Percentiles rank a stretch among this genome's conserved stretches.
Evolutionary conservation across 2,888 invertebrate genomes (phyloP).

Genomic region (Melanargia galathea): DNA sequence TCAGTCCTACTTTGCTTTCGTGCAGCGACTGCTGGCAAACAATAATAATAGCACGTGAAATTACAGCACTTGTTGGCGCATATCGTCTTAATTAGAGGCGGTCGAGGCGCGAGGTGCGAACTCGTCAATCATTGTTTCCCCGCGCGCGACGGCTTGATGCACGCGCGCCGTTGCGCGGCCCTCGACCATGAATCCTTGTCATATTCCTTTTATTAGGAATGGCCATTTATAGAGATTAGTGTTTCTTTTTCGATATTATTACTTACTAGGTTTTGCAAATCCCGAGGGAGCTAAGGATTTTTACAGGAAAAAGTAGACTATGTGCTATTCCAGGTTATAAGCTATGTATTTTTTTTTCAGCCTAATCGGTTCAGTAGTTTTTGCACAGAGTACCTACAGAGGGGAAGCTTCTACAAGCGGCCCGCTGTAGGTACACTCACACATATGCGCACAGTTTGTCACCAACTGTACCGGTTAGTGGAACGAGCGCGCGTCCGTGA

Average conservation of each 20-base stretch:
- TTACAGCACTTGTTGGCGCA: constrained; percentile 51
- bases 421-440: no score
- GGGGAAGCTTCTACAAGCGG: no score
- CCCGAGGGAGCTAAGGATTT: no score
- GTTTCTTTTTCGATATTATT: constrained; percentile 3
- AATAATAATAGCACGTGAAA: constrained; percentile 21
- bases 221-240: constrained; percentile 27
- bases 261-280: neutral
- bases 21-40: neutral
- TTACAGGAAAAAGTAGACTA: no score
- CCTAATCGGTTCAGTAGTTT: no score
- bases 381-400: no score
- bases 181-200: constrained; percentile 64
- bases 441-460: no score
- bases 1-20: no score
- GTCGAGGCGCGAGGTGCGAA: constrained; percentile 69
- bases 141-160: constrained; percentile 60
- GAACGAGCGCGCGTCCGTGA: no score
- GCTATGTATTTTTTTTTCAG: no score
- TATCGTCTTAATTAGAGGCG: constrained; percentile 79
- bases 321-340: no score
- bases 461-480: no score
- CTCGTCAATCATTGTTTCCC: constrained; percentile 79
- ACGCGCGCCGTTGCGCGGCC: constrained; percentile 65
- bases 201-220: constrained; percentile 40